A percentile compares a stretch with the other conserved stretches of the same genome.
Conservation (phyloP, 2,888 invertebrate genomes). For the Callinectes sapidus region DNA sequence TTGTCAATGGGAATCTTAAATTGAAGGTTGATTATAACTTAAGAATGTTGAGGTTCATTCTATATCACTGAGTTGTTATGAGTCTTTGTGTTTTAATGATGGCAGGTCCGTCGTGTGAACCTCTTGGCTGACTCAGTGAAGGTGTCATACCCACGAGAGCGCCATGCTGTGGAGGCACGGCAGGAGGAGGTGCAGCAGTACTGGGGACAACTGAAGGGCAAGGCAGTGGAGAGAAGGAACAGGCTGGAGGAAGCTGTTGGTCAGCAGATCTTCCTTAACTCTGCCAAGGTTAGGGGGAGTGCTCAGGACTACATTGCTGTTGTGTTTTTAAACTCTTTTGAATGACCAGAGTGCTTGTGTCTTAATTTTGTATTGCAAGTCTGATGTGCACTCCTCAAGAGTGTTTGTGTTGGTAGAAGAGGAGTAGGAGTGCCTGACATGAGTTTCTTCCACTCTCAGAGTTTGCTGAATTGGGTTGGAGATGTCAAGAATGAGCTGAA, state of each 20-base stretch:
- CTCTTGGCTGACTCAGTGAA: conserved; percentile 93
- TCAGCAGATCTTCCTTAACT: conserved; percentile 92
- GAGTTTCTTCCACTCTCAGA: conserved; percentile 76
- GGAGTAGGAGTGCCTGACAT: not conserved
- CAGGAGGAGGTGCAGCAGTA: conserved; percentile 90
- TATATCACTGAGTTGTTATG: not conserved
- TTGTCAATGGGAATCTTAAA: no score
- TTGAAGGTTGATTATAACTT: not conserved
- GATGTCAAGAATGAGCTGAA: conserved; percentile 87
- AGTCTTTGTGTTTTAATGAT: not conserved
- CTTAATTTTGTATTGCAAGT: not conserved
- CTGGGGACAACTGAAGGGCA: conserved; percentile 89
- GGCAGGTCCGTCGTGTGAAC: conserved; percentile 84
- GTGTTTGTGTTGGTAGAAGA: not conserved
- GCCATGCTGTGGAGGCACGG: conserved; percentile 87
- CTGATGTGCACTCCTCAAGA: not conserved
- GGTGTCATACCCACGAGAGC: conserved; percentile 92
- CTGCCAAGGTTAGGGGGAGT: conserved; percentile 79
- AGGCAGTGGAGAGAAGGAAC: conserved; percentile 88
- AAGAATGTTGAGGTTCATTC: not conserved
- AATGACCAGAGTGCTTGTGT: not conserved
- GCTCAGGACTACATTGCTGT: not conserved
- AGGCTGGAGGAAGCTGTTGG: conserved; percentile 95
- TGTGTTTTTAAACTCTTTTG: not conserved
- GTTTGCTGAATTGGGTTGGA: conserved; percentile 86